A percentile compares a stretch with the other conserved stretches of the same genome.
phyloP scores from a whole-genome alignment of 2,797 vertebrate species.

The Anableps anableps region DNA sequence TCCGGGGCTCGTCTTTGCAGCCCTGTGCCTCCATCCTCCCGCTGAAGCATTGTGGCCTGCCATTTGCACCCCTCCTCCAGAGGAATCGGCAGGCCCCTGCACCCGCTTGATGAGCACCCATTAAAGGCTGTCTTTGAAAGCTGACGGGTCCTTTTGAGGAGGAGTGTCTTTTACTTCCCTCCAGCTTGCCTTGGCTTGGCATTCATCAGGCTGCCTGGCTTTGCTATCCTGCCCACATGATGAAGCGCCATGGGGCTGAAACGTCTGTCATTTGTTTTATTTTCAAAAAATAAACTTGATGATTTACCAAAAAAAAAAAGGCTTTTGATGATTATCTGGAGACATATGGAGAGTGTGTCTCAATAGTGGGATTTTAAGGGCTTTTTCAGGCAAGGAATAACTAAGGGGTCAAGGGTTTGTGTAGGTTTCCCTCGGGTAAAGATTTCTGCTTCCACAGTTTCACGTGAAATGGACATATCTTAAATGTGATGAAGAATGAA shows the following conservation, averaged over 20 bases:
- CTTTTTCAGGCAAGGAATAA: conserved; percentile 59
- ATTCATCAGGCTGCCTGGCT: conserved; percentile 79
- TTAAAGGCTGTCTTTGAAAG: conserved; percentile 83
- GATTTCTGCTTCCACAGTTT: conserved; percentile 9
- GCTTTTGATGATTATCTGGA: conserved; percentile 74
- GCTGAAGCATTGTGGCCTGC: conserved; percentile 72
- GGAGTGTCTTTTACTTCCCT: conserved; percentile 82
- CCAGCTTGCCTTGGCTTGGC: conserved; percentile 83
- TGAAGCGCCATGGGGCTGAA: conserved; percentile 77
- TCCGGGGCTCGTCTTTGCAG: conserved; percentile 73
- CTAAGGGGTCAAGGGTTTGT: conserved; percentile 38
- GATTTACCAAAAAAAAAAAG: conserved; percentile 84
- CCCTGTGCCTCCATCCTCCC: conserved; percentile 65
- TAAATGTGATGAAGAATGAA: conserved; percentile 8
- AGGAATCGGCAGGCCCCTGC: conserved; percentile 70
- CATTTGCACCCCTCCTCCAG: conserved; percentile 67
- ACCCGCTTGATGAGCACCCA: conserved; percentile 77
- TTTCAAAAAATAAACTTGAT: conserved; percentile 81
- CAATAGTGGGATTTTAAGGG: conserved; percentile 59
- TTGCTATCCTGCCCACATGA: conserved; percentile 81
- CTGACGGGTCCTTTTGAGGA: conserved; percentile 76
- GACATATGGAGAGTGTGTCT: conserved; percentile 78
- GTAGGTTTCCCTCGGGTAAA: conserved; percentile 32
- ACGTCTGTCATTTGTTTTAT: conserved; percentile 84
- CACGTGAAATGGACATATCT: conserved; percentile 16